Base-by-base conservation (phyloP, 1,140 invertebrate species). In the Whitmania pigra region DNA sequence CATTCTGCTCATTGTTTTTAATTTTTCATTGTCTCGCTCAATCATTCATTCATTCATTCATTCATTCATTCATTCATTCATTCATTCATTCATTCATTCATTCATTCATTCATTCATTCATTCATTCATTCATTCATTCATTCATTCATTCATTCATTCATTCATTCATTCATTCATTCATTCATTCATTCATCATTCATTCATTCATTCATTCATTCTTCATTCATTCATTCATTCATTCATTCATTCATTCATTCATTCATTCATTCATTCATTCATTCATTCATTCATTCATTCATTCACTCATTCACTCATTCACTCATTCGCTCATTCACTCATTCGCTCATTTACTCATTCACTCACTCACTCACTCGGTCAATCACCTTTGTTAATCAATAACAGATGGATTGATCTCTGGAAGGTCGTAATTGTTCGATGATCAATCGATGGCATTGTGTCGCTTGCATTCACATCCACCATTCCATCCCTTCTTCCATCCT, bases 291-390 rank as follows among this genome's bases (percentile, higher is more conserved):
- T n/a, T n/a, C n/a, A n/a, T n/a, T n/a, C n/a, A n/a, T n/a, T n/a
- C n/a, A n/a, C n/a, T n/a, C n/a, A n/a, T n/a, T n/a, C n/a, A n/a
- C n/a, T n/a, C n/a, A n/a, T n/a, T n/a, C n/a, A n/a, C n/a, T n/a
- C n/a, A n/a, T n/a, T n/a, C n/a, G n/a, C n/a, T n/a, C n/a, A n/a
- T n/a, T n/a, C n/a, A n/a, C n/a, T n/a, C n/a, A n/a, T n/a, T n/a
- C n/a, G n/a, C n/a, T n/a, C n/a, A n/a, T n/a, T n/a, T n/a, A 70
- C 69, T 70, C 69, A 70, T 40, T 70, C 69, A 70, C 69, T 70
- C 69, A 70, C 69, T 70, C 69, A 70, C 69, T 70, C 69, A 53
- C 69, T 70, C 69, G 43, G n/a, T n/a, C n/a, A n/a, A n/a, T n/a
- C n/a, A n/a, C n/a, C n/a, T n/a, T n/a, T n/a, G n/a, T n/a, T n/a